Conservation (phyloP, 2,888 invertebrate species). For the Danaus chrysippus region DNA sequence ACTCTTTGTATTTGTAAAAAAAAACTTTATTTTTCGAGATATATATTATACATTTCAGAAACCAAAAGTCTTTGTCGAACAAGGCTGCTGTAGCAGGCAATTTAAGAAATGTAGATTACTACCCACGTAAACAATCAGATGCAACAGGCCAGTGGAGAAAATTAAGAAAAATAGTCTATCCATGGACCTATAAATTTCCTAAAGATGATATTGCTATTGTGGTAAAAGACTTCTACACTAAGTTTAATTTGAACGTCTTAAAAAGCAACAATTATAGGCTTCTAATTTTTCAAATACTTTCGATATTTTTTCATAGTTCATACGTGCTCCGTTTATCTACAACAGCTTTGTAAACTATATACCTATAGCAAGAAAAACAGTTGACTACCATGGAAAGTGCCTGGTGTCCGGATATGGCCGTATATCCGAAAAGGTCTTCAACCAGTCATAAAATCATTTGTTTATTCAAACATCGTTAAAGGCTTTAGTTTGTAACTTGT, state of each 20-base stretch:
- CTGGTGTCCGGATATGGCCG: conserved; percentile 57
- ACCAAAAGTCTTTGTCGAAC: conserved; percentile 15
- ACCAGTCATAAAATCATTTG: not conserved
- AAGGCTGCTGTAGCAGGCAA: conserved; percentile 51
- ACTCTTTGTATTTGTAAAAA: not conserved
- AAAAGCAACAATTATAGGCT: not conserved
- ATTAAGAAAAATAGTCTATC: conserved; percentile 38
- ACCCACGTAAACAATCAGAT: conserved; percentile 25
- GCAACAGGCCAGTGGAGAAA: conserved; percentile 49
- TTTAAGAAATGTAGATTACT: conserved; percentile 36
- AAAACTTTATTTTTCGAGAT: too few relatives aligned
- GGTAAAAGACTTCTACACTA: conserved; percentile 35
- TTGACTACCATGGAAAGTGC: conserved; percentile 47
- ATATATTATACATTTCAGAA: conserved; percentile 11
- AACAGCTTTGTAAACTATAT: conserved; percentile 42
- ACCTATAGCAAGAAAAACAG: conserved; percentile 37
- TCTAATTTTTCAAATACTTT: not conserved
- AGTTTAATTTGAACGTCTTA: not conserved
- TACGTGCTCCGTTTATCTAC: conserved; percentile 33
- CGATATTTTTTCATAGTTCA: conserved; percentile 39
- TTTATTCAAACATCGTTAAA: too few relatives aligned
- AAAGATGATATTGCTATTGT: conserved; percentile 47
- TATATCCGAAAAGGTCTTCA: conserved; percentile 23
- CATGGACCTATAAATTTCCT: conserved; percentile 46
- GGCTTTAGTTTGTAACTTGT: too few relatives aligned